These are phyloP conservation scores for Spea bombifrons DNA, from an alignment of 2,113 vertebrate species.

Conservation along the genomic window DNA sequence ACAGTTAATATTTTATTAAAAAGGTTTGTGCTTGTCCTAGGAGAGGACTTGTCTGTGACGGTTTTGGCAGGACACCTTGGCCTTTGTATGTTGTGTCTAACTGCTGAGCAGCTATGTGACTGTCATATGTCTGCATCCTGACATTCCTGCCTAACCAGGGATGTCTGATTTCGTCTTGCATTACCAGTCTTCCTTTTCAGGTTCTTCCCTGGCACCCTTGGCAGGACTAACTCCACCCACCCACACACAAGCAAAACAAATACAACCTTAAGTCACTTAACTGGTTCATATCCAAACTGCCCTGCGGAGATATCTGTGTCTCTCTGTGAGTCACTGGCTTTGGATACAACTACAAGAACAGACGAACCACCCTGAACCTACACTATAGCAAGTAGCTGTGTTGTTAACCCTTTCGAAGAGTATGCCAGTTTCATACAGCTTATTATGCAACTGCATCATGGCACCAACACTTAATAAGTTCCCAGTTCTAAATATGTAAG, in stretches of 20 bases:
- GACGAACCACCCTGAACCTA: background rate
- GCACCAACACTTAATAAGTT: too few relatives aligned
- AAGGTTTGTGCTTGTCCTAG: background rate
- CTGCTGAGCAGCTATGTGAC: background rate
- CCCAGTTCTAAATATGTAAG: too few relatives aligned
- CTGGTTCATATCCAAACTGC: background rate
- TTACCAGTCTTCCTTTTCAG: background rate
- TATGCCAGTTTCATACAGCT: too few relatives aligned
- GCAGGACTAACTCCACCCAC: conserved; percentile 1
- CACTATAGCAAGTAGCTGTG: background rate
- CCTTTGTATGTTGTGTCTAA: background rate
- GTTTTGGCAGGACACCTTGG: background rate
- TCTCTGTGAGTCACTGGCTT: background rate
- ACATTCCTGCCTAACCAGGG: conserved; percentile 12
- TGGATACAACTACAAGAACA: background rate
- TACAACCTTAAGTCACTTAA: conserved; percentile 23
- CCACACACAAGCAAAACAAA: conserved; percentile 7
- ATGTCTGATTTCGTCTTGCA: conserved; percentile 2
- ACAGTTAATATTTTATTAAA: background rate
- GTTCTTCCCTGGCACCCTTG: conserved; percentile 11
- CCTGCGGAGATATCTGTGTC: background rate
- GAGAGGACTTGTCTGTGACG: background rate
- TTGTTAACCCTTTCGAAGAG: background rate
- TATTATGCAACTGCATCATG: too few relatives aligned
- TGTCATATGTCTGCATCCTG: background rate